These are phyloP conservation scores for Brachymystax lenok DNA, from an alignment of 2,797 vertebrate species.

Conservation along the genomic window DNA sequence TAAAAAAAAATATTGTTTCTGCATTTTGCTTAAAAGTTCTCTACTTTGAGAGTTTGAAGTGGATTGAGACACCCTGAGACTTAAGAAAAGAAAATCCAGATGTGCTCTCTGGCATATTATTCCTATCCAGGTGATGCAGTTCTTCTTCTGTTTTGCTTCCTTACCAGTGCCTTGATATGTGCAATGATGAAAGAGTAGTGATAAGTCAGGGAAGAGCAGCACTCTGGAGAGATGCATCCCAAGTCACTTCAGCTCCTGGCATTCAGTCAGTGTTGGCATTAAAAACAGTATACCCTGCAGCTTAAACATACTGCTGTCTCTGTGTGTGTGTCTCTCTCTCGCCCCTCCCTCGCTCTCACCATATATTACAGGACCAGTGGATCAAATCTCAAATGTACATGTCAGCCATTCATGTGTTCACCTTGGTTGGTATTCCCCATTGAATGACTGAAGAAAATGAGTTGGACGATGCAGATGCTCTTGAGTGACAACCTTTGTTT, in stretches of 20 bases:
- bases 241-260: slow-evolving; percentile 13
- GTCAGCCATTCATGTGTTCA: not conserved
- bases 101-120: not conserved
- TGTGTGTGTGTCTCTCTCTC: slow-evolving; percentile 7
- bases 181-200: slow-evolving; percentile 2
- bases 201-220: not conserved
- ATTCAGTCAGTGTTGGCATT: not conserved
- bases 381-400: not conserved
- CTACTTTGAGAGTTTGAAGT: not conserved
- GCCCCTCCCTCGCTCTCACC: no score
- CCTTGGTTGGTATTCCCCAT: not conserved
- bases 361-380: not conserved
- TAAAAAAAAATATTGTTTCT: no score
- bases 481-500: not conserved
- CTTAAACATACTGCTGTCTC: not conserved
- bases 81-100: no score
- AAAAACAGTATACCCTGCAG: not conserved
- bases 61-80: no score
- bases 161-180: not conserved
- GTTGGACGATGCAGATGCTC: not conserved
- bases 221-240: not conserved
- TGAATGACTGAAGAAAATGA: not conserved
- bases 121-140: not conserved
- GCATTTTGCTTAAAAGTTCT: not conserved
- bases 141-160: not conserved